Evolutionary conservation across 2,113 vertebrate species (phyloP), one percentile per base, ranked within the genome.

Genomic region (Himantopus leucocephalus): DNA sequence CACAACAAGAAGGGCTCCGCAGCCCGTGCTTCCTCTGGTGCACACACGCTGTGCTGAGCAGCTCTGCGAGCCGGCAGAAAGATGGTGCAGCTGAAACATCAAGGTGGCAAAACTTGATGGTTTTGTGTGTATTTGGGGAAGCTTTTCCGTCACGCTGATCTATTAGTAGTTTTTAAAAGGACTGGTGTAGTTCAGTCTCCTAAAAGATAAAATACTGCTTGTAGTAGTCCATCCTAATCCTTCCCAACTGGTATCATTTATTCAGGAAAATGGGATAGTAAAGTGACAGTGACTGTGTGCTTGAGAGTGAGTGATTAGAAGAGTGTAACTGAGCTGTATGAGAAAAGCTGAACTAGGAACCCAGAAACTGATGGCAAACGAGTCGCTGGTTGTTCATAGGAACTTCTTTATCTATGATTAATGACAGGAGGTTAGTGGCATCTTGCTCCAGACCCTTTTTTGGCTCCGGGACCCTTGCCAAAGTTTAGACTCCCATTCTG

Each of bases 391-490:
- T 88, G 78, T 85, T 94, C 87, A 23, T 85, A 87, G 81, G 87
- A 90, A 88, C 85, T 95, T 95, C 87, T 95, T 91, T 90, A 94
- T 87, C 87, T 43, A 16, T 68, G 39, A 77, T 87, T 94, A 86
- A 85, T 94, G 89, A 93, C 67, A 94, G 96, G 92, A 58, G 90
- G 66, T 95, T 92, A 80, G 74, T 96, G 92, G 47, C 90, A 64
- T 82, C 93, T 93, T 94, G 73, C 37, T 78, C 80, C 30, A 91
- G 93, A 96, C 72, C 95, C 73, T 88, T 94, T 94, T 72, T 92
- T 92, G 85, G 77, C 32, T 80, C 91, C 6, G 82, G 71, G 84
- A 78, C 87, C 29, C 90, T 92, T 90, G 94, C 92, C 96, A 85
- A 80, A 91, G 66, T 72, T 82, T 84, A 97, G 85, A 95, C 83